Conservation (phyloP, 2,888 invertebrate species). For the Griposia aprilina region DNA sequence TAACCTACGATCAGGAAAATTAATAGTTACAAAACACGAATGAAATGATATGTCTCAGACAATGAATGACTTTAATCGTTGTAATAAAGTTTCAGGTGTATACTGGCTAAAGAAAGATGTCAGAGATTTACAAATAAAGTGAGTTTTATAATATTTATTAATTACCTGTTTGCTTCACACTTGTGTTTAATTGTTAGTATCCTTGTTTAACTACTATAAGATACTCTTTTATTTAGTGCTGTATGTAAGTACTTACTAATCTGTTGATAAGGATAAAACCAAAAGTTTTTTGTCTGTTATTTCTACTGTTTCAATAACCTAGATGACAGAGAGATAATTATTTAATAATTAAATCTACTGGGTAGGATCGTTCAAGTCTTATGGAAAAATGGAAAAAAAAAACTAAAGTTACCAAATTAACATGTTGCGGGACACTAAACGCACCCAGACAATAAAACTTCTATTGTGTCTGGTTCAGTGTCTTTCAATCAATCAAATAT, state of each 20-base stretch:
- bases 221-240: background rate
- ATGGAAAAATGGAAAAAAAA: background rate
- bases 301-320: background rate
- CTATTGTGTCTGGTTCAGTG: background rate
- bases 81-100: slow-evolving; percentile 84
- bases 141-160: slow-evolving; percentile 61
- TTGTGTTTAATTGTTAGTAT: background rate
- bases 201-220: background rate
- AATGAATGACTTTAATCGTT: slow-evolving; percentile 82
- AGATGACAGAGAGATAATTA: background rate
- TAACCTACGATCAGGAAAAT: background rate
- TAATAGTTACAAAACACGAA: background rate
- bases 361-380: background rate
- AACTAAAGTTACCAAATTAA: background rate
- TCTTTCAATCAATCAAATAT: background rate
- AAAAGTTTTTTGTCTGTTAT: background rate
- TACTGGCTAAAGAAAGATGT: slow-evolving; percentile 89
- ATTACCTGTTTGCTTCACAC: background rate
- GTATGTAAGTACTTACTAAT: background rate
- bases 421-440: background rate
- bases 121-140: slow-evolving; percentile 89
- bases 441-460: background rate
- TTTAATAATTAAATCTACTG: background rate
- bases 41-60: background rate
- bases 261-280: too few species aligned